Evolutionary conservation across 2,888 invertebrate species (phyloP).

Genomic region (Nemurella pictetii): DNA sequence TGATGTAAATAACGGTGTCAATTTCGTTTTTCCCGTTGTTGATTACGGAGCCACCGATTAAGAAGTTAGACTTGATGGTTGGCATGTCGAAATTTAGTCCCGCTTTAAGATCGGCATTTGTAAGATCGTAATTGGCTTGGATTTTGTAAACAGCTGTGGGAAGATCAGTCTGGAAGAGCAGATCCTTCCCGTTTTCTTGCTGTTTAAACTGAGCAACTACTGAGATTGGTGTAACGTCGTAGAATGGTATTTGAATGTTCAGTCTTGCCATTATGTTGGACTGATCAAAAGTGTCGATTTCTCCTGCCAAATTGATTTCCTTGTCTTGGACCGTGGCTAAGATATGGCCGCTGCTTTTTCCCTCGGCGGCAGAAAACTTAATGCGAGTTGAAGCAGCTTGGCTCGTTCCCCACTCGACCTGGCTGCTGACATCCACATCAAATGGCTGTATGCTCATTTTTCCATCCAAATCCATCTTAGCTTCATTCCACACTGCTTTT

Average conservation of each 20-base stretch:
- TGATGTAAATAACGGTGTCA: conserved; percentile 1
- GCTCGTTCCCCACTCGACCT: conserved; percentile 10
- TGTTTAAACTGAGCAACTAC: background rate
- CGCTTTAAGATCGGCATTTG: conserved; percentile 22
- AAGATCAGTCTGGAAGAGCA: conserved; percentile 23
- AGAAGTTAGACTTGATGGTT: conserved; percentile 26
- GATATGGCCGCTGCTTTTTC: conserved; percentile 15
- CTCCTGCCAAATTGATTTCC: conserved; percentile 13
- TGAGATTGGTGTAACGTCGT: background rate
- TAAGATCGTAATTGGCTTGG: conserved; percentile 28
- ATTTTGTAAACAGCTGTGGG: conserved; percentile 33
- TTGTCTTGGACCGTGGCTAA: conserved; percentile 24
- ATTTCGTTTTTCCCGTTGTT: conserved; percentile 6
- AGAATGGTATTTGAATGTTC: conserved; percentile 23
- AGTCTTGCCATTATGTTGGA: conserved; percentile 8
- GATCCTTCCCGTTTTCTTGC: conserved; percentile 24
- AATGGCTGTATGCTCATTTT: background rate
- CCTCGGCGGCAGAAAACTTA: conserved; percentile 7
- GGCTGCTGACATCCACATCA: conserved; percentile 29
- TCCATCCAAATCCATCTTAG: conserved; percentile 26
- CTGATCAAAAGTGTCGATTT: background rate
- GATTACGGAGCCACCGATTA: conserved; percentile 25
- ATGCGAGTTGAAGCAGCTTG: conserved; percentile 1
- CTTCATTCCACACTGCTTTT: conserved; percentile 27
- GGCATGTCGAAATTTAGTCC: conserved; percentile 34